Conservation (phyloP, 2,797 vertebrate species). For the Acipenser oxyrinchus region DNA sequence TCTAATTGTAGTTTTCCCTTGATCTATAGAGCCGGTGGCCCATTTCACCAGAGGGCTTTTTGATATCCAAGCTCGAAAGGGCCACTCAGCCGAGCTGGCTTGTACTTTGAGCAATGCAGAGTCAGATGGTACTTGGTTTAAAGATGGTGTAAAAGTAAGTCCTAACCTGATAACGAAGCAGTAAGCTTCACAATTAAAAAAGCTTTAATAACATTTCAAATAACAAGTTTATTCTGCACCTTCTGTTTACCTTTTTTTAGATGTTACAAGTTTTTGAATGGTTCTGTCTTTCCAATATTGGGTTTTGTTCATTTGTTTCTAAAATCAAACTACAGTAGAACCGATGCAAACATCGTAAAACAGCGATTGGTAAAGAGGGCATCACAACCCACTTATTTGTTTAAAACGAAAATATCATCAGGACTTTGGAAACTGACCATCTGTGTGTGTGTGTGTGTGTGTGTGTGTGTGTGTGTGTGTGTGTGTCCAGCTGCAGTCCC, state of each 20-base stretch:
- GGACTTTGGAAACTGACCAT: not conserved
- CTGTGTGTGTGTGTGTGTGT: no score
- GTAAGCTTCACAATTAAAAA: not conserved
- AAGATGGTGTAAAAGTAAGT: slow-evolving; percentile 71
- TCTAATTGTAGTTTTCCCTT: not conserved
- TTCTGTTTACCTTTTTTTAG: no score
- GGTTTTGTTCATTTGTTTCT: not conserved
- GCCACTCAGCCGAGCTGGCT: slow-evolving; percentile 53
- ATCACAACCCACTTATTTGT: no score
- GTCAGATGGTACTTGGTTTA: slow-evolving; percentile 69
- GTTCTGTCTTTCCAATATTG: not conserved
- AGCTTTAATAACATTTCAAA: no score
- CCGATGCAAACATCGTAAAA: no score
- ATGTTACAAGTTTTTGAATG: no score
- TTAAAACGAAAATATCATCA: no score
- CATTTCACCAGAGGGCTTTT: slow-evolving; percentile 63
- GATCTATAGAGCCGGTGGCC: slow-evolving; percentile 48
- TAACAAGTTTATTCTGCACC: not conserved
- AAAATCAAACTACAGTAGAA: no score
- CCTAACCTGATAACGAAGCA: no score
- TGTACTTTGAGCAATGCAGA: slow-evolving; percentile 65
- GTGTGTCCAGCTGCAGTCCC: slow-evolving; percentile 50
- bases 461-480: no score
- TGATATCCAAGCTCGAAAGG: slow-evolving; percentile 51
- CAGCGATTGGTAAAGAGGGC: no score